Base-by-base conservation (phyloP, 2,113 vertebrate species). In the Bos indicus region DNA sequence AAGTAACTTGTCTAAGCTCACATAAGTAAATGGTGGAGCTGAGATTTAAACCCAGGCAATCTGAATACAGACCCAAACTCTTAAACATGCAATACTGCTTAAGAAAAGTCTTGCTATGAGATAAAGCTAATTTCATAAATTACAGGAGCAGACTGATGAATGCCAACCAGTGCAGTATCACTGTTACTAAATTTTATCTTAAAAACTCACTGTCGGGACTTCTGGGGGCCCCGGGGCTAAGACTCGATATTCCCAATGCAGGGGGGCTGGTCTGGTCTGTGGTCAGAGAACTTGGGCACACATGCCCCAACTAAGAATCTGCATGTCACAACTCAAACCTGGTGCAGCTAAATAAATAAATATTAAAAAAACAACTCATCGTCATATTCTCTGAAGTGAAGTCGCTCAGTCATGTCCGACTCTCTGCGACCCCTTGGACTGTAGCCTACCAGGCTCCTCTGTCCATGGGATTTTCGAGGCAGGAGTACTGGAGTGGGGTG, bases 131-230 rank as follows among this genome's bases (percentile, higher is more conserved):
- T 97, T 97, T 95, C 88, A 83, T 96, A 97, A 97, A 56, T 97
- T 96, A 93, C 8, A 97, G 94, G 92, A 96, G 85, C 11, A 46
- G 95, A 97, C 85, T 88, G 90, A 95, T 96, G 90, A 92, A 46
- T 96, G 95, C 96, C 87, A 95, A 82, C 95, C 86, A 78, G 88
- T 89, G 88, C 96, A 98, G 77, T 91, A 81, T 93, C 43, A 92
- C 93, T 95, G 64, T 97, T 97, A 96, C 91, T 87, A 98, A 97
- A 87, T 54, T 97, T 91, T 92, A 83, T 90, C 97, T 97, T 94
- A 97, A 81, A 95, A 97, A 96, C 90, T 87, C 95, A 60, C 40
- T 74, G 91, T 88, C 51, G 2, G 71, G 23, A 77, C 71, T 77
- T 77, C 23, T 77, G 40, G 40, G 21, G 23, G 12, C 26, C 40